A percentile compares a stretch with the other conserved stretches of the same genome.
These are phyloP conservation scores for Sinonovacula constricta DNA, from an alignment of 1,140 invertebrate genomes.

Conservation along the genomic window DNA sequence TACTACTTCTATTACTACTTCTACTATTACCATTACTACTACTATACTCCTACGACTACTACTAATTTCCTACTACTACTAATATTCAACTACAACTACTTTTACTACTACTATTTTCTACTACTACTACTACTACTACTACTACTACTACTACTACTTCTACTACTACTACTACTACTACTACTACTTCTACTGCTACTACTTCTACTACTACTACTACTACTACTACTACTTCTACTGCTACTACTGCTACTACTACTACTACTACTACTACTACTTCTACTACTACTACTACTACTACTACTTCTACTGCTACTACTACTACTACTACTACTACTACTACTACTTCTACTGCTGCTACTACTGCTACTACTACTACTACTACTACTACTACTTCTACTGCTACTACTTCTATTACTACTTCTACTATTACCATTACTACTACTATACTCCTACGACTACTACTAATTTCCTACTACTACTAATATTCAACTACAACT, in stretches of 20 bases:
- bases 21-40: slow-evolving; percentile 15
- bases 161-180: not conserved
- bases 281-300: slow-evolving; percentile 21
- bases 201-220: not conserved
- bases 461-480: too few species aligned
- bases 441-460: too few species aligned
- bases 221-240: not conserved
- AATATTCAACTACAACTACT: not conserved
- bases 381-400: too few species aligned
- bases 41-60: not conserved
- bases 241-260: slow-evolving; percentile 22
- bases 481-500: too few species aligned
- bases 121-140: not conserved
- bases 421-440: too few species aligned
- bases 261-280: slow-evolving; percentile 22
- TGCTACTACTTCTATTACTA: too few species aligned
- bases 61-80: too few species aligned
- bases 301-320: slow-evolving; percentile 9
- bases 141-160: too few species aligned
- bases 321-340: too few species aligned
- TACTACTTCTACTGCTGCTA: too few species aligned
- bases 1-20: slow-evolving; percentile 14
- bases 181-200: not conserved
- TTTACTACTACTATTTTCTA: not conserved
- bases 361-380: too few species aligned